Evolutionary conservation across 2,888 invertebrate genomes (phyloP).

Genomic region (Stratiomys singularior): DNA sequence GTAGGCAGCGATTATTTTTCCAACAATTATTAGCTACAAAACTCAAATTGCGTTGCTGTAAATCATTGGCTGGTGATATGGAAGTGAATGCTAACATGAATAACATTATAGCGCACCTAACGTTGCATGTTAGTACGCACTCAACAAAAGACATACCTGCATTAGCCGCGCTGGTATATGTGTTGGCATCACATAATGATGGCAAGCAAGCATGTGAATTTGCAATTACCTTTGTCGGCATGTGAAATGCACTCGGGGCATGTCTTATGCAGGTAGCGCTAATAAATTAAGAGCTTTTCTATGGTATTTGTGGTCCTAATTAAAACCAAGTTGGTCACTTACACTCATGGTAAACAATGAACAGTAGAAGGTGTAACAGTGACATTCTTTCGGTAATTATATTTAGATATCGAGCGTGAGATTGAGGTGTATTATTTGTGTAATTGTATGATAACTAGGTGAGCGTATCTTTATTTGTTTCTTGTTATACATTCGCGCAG

Average conservation of each 20-base stretch:
- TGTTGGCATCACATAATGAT: neutral
- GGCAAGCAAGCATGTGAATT: neutral
- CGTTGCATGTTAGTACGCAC: neutral
- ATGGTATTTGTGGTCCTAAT: slow-evolving; percentile 6
- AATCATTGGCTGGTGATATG: slow-evolving; percentile 12
- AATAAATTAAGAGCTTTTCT: slow-evolving; percentile 20
- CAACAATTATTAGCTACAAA: slow-evolving; percentile 25
- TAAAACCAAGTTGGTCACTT: slow-evolving; percentile 13
- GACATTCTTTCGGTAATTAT: slow-evolving; percentile 15
- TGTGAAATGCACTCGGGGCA: neutral
- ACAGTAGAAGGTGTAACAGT: slow-evolving; percentile 7
- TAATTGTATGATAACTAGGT: too few relatives aligned
- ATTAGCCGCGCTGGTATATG: neutral
- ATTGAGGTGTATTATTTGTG: neutral
- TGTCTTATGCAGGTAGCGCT: neutral
- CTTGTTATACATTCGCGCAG: too few relatives aligned
- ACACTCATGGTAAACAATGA: slow-evolving; percentile 1
- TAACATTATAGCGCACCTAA: slow-evolving; percentile 5
- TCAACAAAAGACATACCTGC: neutral
- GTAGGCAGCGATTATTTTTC: neutral
- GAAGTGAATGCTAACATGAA: slow-evolving; percentile 25
- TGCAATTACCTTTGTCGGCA: slow-evolving; percentile 26
- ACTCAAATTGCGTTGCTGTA: slow-evolving; percentile 16
- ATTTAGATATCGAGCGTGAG: slow-evolving; percentile 22
- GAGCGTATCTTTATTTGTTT: too few relatives aligned